Evolutionary conservation across 2,888 invertebrate genomes (phyloP), one percentile per base, ranked within the genome.

Genomic region (Perizoma affinitatum): DNA sequence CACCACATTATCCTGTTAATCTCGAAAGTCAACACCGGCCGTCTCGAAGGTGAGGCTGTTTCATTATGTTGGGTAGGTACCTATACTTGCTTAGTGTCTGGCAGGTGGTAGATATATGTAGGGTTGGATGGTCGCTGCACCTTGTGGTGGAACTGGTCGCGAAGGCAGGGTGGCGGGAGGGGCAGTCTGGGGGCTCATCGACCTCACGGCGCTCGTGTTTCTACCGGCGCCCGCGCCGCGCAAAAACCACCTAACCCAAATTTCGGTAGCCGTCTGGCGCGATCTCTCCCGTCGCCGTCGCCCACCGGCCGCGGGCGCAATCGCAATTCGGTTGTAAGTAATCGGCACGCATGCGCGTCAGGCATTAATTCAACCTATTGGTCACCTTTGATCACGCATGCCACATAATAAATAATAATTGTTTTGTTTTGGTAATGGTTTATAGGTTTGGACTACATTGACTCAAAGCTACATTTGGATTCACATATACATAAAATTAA

Each of bases 31-130:
- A 73, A 69, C 68, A 66, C 67, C 67, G 70, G 63, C 56, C 71
- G 72, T 72, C 69, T 66, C 67, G 67, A 65, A 66, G 64, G 61
- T 66, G 71, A 72, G 74, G 72, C 71, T 70, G 79, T 77, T 75
- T 63, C 76, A 76, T 78, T 70, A 74, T 76, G 74, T 62, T 55
- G 52, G 52, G 47, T 48, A 34, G 34, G 48, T 83, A 22, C 22
- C 22, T 22, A 87, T 88, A 88, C 79, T 77, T 74, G 79, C 88
- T 80, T 83, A 87, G 85, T 82, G 89, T 88, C 89, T 88, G 90
- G 84, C 90, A 90, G 90, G 90, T 90, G 89, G 88, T 90, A 90
- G 83, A 78, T 90, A 22, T 22, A 89, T 88, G 85, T 89, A 85
- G 88, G 88, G 88, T 83, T 83, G 87, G 87, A 83, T 81, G 82